Base-by-base conservation (phyloP, 2,797 vertebrate species). In the Euphonia xanthogaster region DNA sequence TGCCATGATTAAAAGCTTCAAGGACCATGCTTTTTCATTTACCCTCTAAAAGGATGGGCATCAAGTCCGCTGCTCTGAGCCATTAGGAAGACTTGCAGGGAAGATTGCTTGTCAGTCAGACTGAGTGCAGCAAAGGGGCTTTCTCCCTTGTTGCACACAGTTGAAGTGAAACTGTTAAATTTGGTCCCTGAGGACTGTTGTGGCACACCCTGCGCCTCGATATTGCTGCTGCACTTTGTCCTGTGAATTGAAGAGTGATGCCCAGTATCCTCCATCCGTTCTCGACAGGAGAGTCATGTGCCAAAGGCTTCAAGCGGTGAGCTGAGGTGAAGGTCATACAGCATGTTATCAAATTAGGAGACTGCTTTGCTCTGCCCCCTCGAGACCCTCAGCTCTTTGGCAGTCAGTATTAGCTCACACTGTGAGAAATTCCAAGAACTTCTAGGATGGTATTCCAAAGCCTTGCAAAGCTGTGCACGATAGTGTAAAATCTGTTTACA, bases 1-100 rank as follows among this genome's bases (percentile, higher is more conserved):
- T 94, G 44, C 54, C 20, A 37, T 75, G 55, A 88, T 88, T 86
- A 88, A 88, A 93, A 93, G 51, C 44, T 87, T 78, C 44, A 62
- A 72, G 68, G 25, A 45, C n/a, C 11, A 9, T 63, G 33, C 27
- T 66, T 92, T 91, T 94, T 71, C 39, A 51, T 81, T 90, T 83
- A 62, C 58, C 23, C 13, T 80, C 47, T 77, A 48, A 80, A 72
- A 74, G 54, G 51, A 37, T 4, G 75, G 54, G 33, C 66, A 66
- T 50, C 50, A 35, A 1, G 73, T 70, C 35, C 62, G 50, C 31
- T 72, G 54, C 70, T 91, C 37, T 73, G 35, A 68, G 55, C 37
- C 51, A 14, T 45, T 75, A 48, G 74, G 33, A 91, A 33, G 44
- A 39, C 54, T 80, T 78, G 39, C 22, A 77, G 48, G 79, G 63